These are phyloP conservation scores for Procambarus clarkii DNA, from an alignment of 1,140 invertebrate species.

Conservation along the genomic window DNA sequence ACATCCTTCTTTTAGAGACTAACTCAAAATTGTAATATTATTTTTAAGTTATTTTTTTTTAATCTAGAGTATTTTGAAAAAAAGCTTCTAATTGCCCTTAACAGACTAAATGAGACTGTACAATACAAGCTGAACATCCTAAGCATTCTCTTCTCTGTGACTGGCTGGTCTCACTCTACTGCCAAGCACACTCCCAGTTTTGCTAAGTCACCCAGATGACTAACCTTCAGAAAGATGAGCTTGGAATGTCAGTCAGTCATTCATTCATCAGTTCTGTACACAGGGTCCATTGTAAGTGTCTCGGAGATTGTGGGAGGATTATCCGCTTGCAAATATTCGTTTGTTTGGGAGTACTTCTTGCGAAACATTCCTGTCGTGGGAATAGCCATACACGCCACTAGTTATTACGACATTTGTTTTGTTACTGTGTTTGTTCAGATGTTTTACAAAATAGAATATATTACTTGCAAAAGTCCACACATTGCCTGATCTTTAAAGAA, in stretches of 20 bases:
- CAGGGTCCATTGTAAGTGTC: constrained; percentile 34
- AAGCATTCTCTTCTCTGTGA: constrained; percentile 21
- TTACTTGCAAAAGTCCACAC: neutral
- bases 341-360: neutral
- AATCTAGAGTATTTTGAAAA: neutral
- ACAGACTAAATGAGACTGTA: constrained; percentile 6
- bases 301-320: constrained; percentile 14
- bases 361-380: neutral
- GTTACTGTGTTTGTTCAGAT: neutral
- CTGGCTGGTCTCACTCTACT: constrained; percentile 11
- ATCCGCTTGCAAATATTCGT: neutral
- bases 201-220: constrained; percentile 15
- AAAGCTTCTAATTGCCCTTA: constrained; percentile 11
- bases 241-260: constrained; percentile 17
- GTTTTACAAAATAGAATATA: neutral
- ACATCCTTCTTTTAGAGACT: constrained; percentile 8
- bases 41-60: neutral
- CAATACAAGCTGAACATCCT: constrained; percentile 6
- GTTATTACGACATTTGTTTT: neutral
- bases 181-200: neutral
- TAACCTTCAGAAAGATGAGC: constrained; percentile 11
- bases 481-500: neutral
- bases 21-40: neutral
- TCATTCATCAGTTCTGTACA: constrained; percentile 37
- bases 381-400: constrained; percentile 14